phyloP scores from a whole-genome alignment of 2,113 vertebrate genomes.

The Dendropsophus ebraccatus region DNA sequence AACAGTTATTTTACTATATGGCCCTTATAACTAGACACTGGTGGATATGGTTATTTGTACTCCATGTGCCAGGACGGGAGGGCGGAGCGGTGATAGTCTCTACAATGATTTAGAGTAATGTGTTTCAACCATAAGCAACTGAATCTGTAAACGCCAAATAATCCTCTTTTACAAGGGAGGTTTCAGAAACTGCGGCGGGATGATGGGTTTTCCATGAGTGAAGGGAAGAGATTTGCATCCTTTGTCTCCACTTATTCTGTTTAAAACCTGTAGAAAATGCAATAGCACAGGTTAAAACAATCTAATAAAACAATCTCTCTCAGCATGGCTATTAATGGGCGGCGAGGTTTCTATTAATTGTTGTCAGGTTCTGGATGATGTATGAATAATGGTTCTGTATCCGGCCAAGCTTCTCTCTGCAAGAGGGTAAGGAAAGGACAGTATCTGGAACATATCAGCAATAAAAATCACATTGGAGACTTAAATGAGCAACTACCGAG shows the following conservation, averaged over 20 bases:
- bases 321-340: neutral
- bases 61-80: neutral
- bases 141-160: neutral
- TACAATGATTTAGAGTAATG: neutral
- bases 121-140: neutral
- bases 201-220: neutral
- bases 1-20: no score
- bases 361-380: neutral
- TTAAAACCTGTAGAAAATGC: neutral
- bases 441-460: slow-evolving; percentile 78
- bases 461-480: slow-evolving; percentile 81
- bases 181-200: neutral
- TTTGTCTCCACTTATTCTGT: neutral
- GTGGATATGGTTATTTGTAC: neutral
- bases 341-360: neutral
- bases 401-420: slow-evolving; percentile 73
- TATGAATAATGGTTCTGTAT: slow-evolving; percentile 51
- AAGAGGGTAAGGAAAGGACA: slow-evolving; percentile 62
- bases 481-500: slow-evolving; percentile 75
- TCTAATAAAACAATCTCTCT: neutral
- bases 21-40: neutral
- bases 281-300: neutral
- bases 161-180: neutral
- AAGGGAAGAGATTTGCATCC: neutral
- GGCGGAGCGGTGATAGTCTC: neutral